Base-by-base conservation (phyloP, 2,888 invertebrate species). In the Trichacis sp. region DNA sequence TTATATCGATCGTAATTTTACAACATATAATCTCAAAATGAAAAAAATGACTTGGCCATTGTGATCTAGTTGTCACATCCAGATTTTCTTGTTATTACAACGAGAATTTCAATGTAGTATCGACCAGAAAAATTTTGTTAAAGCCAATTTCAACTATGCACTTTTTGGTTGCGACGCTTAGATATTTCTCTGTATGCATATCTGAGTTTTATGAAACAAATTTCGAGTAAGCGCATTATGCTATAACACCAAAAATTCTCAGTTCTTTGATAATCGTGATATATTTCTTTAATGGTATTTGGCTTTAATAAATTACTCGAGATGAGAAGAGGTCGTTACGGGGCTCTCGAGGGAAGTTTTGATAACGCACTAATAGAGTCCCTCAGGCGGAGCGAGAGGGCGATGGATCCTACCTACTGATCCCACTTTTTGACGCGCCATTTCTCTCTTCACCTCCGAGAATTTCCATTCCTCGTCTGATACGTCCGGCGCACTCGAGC, bases 291-390 rank as follows among this genome's bases (percentile, higher is more conserved):
- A 64, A 54, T 47, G 54, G 48, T 50, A 46, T 55, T 55, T 42
- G 52, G 62, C 42, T 64, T 62, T 62, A 64, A 65, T 46, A 56
- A 58, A 50, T 58, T 59, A 68, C 52, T 63, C 67, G 61, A 65
- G 68, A 57, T 33, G 58, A 18, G 19, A 45, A 48, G 36, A 51
- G 54, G 48, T 69, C 68, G 64, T 69, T 68, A 69, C 62, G 58
- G 48, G 50, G 19, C 51, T 58, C 58, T 55, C 47, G 46, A 24
- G 64, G 51, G 43, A 64, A 51, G 57, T 60, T 67, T 55, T 66
- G 69, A 69, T 69, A 69, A 70, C 55, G 64, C 68, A 54, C 49
- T 71, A 68, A 74, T 71, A 68, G 60, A 68, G 60, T 36, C 64
- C 59, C 64, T 51, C 29, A 56, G 64, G 66, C 68, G 66, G 45